Conservation (phyloP, 1,140 invertebrate species). For the Aphelinus atriplicis region DNA sequence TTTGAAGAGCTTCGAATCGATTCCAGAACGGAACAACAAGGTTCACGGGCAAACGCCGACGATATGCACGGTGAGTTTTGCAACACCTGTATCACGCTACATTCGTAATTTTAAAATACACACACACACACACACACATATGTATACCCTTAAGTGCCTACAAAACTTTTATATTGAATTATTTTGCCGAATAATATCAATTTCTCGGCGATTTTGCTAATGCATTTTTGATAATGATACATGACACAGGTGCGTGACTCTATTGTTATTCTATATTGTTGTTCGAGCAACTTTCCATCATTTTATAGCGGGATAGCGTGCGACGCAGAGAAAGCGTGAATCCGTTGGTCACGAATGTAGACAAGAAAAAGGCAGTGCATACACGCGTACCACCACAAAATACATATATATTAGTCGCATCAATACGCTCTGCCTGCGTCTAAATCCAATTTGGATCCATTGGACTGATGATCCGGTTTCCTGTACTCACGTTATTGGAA, state of each 20-base stretch:
- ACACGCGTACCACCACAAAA: too few species aligned
- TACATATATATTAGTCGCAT: too few species aligned
- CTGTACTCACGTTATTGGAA: too few species aligned
- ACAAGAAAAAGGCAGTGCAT: background rate
- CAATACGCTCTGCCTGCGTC: too few species aligned
- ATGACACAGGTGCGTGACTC: constrained; percentile 22
- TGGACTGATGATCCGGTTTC: too few species aligned
- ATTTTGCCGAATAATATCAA: constrained; percentile 24
- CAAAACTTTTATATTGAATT: too few species aligned
- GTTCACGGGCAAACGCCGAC: constrained; percentile 62
- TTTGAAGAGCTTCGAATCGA: constrained; percentile 48
- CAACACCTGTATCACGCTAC: too few species aligned
- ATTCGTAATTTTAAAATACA: too few species aligned
- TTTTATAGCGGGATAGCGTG: constrained; percentile 46
- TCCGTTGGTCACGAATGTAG: constrained; percentile 29
- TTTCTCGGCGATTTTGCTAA: constrained; percentile 2
- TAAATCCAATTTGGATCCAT: too few species aligned
- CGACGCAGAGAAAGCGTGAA: constrained; percentile 45
- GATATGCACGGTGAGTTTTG: constrained; percentile 59
- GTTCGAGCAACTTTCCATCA: constrained; percentile 32
- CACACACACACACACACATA: too few species aligned
- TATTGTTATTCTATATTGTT: constrained; percentile 27
- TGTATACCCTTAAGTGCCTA: too few species aligned
- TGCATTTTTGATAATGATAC: constrained; percentile 22
- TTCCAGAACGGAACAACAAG: constrained; percentile 47